Percentiles rank a stretch among this genome's conserved stretches.
Evolutionary conservation across 1,140 invertebrate species (phyloP).

Genomic region (Tyrophagus putrescentiae): DNA sequence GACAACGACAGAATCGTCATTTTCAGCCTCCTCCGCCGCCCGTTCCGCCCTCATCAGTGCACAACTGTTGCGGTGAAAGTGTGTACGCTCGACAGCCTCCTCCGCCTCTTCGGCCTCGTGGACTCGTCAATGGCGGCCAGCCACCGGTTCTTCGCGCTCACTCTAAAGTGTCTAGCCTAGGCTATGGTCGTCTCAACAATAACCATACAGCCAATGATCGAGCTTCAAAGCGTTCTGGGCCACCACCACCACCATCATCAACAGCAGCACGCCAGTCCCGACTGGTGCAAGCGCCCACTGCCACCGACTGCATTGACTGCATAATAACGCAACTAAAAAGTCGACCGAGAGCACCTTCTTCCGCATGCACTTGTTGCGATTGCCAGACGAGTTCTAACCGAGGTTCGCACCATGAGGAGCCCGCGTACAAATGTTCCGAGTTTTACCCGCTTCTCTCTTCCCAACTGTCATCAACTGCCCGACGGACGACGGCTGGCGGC

Average conservation of each 20-base stretch:
- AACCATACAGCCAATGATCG: too few species aligned
- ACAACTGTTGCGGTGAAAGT: neutral
- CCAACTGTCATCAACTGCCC: neutral
- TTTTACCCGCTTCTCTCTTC: neutral
- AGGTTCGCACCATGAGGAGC: neutral
- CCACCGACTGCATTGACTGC: conserved; percentile 1
- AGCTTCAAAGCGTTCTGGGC: too few species aligned
- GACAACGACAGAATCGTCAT: neutral
- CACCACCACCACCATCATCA: neutral
- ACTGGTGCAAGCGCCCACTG: neutral
- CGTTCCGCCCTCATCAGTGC: neutral
- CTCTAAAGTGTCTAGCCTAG: neutral
- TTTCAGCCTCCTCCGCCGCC: neutral
- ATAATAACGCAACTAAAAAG: neutral
- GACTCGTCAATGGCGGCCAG: too few species aligned
- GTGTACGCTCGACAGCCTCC: too few species aligned
- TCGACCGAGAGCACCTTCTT: neutral
- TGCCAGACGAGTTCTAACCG: neutral
- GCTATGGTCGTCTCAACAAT: neutral
- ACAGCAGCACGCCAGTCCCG: neutral
- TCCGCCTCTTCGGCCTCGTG: too few species aligned
- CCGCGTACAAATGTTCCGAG: neutral
- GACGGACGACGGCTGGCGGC: neutral
- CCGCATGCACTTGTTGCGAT: neutral
- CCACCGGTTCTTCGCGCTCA: neutral